Evolutionary conservation across 2,888 invertebrate species (phyloP).

Genomic region (Watsonalla binaria): DNA sequence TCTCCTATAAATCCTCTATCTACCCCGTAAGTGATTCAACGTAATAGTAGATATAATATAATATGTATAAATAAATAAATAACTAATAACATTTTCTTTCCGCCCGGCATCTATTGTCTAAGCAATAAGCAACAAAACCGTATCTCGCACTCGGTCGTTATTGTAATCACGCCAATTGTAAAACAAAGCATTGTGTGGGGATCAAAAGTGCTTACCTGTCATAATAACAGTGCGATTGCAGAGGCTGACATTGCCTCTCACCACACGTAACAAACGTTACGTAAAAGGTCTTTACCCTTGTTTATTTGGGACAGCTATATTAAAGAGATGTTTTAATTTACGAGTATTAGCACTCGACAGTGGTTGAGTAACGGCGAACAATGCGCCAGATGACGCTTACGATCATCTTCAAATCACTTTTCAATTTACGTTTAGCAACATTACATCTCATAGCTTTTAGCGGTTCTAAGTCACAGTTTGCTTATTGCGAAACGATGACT

Average conservation of each 20-base stretch:
- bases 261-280: conserved; percentile 67
- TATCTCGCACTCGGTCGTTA: conserved; percentile 1
- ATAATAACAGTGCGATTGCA: conserved; percentile 52
- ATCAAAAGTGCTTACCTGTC: conserved; percentile 46
- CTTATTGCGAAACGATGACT: conserved; percentile 35
- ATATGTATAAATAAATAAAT: too few relatives aligned
- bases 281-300: conserved; percentile 77
- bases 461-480: conserved; percentile 30
- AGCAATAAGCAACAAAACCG: conserved; percentile 2
- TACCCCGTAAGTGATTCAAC: too few relatives aligned
- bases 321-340: conserved; percentile 69
- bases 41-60: too few relatives aligned
- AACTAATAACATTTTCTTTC: too few relatives aligned
- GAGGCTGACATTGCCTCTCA: conserved; percentile 76
- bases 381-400: conserved; percentile 26
- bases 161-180: conserved; percentile 13
- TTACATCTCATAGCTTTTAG: conserved; percentile 42
- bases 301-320: conserved; percentile 71
- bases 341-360: conserved; percentile 55
- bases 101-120: not conserved
- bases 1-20: too few relatives aligned
- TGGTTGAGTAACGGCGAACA: conserved; percentile 48
- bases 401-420: conserved; percentile 44
- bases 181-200: conserved; percentile 27
- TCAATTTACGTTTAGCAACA: conserved; percentile 50